Percentiles rank a stretch among this genome's conserved stretches.
Evolutionary conservation across 2,113 vertebrate genomes (phyloP).

Genomic region (Phyllopteryx taeniolatus): DNA sequence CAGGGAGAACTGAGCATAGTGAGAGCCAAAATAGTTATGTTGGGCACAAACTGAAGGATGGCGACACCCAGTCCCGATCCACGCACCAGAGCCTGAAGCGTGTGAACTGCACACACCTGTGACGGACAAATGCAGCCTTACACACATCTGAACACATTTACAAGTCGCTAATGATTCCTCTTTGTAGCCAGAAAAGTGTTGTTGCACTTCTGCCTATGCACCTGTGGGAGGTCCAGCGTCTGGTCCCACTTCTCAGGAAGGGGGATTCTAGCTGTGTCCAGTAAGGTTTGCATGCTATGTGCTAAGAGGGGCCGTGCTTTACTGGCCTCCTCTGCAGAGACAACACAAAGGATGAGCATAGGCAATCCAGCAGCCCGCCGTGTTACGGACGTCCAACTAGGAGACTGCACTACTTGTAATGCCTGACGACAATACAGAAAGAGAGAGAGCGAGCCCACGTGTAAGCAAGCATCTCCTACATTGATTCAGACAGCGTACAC

Average conservation of each 20-base stretch:
- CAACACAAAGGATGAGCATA: conserved; percentile 82
- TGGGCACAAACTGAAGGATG: conserved; percentile 70
- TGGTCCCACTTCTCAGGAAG: conserved; percentile 80
- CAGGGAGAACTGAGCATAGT: conserved; percentile 77
- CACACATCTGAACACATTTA: neutral
- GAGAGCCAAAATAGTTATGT: conserved; percentile 74
- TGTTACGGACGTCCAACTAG: conserved; percentile 78
- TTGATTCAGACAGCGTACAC: neutral
- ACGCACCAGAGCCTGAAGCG: conserved; percentile 80
- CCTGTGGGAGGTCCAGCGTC: conserved; percentile 86
- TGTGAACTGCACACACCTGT: conserved; percentile 85
- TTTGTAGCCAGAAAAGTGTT: neutral
- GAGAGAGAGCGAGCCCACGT: neutral
- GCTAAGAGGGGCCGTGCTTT: conserved; percentile 72
- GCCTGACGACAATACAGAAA: conserved; percentile 56
- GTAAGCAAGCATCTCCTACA: neutral
- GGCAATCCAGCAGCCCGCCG: conserved; percentile 83
- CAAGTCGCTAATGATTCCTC: neutral
- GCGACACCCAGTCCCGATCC: conserved; percentile 72
- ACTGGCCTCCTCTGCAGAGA: conserved; percentile 72
- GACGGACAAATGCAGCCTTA: neutral
- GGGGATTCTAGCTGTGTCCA: conserved; percentile 66
- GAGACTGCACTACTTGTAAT: conserved; percentile 71
- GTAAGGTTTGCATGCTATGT: conserved; percentile 67
- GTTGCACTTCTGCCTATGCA: conserved; percentile 26